Evolutionary conservation across 1,140 invertebrate species (phyloP).

Genomic region (Himalopsyche phryganea): DNA sequence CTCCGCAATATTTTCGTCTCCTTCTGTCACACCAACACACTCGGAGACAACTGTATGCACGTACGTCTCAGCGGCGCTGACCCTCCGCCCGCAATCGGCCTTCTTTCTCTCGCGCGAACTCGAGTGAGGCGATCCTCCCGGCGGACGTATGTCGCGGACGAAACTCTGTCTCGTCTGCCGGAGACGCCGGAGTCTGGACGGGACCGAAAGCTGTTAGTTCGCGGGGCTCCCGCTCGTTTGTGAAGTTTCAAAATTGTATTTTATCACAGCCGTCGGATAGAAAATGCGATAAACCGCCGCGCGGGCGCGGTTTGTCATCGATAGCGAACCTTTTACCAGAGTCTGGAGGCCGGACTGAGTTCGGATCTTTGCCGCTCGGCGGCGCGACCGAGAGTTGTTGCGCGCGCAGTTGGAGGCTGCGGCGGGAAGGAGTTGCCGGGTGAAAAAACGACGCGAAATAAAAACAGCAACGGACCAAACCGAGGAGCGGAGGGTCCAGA

Average conservation of each 20-base stretch:
- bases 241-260: neutral
- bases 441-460: conserved; percentile 25
- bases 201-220: neutral
- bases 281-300: conserved; percentile 13
- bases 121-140: conserved; percentile 3
- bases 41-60: neutral
- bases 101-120: conserved; percentile 11
- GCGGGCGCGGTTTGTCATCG: conserved; percentile 8
- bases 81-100: too few species aligned
- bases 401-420: conserved; percentile 8
- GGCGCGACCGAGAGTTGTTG: conserved; percentile 13
- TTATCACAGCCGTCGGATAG: neutral
- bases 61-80: conserved; percentile 5
- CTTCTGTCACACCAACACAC: neutral
- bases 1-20: neutral
- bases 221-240: neutral
- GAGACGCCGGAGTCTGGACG: neutral
- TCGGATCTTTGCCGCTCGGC: conserved; percentile 10
- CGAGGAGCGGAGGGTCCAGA: conserved; percentile 29
- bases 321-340: conserved; percentile 9
- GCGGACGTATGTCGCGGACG: conserved; percentile 13
- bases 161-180: neutral
- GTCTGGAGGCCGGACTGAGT: conserved; percentile 14
- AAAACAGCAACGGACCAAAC: conserved; percentile 28
- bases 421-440: conserved; percentile 1